Evolutionary conservation across 2,888 invertebrate species (phyloP), one percentile per base, ranked within the genome.

Genomic region (Campopleginae sp.): DNA sequence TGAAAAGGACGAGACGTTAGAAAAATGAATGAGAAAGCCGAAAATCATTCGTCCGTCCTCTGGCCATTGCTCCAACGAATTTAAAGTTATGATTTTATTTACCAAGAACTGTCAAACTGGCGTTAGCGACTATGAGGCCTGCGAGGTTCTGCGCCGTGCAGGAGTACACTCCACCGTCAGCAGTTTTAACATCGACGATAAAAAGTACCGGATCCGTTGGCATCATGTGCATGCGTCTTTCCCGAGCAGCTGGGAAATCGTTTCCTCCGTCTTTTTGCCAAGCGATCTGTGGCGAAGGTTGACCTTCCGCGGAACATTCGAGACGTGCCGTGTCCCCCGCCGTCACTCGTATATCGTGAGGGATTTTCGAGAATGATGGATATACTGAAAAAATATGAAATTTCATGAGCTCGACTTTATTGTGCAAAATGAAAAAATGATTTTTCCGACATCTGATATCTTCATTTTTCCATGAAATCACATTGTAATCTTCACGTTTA

Each of bases 251-350:
- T 8, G 98, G 98, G 93, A 99, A 99, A 91, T 98, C 97, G 91
- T 97, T 97, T 0, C 97, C 98, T n/a, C 98, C 98, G 94, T 98
- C 98, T 94, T 98, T 98, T 90, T 97, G 97, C 97, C 98, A 97
- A 0, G 97, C 97, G 89, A 98, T 97, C 94, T 98, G 97, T 23
- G 99, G 99, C 71, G 95, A 94, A 0, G 99, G 98, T 91, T 97
- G 97, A 0, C 98, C 99, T 82, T 95, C 96, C 2, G 98, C 99
- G 17, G 98, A 97, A 95, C 99, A 99, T 91, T 98, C 98, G 42
- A 99, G 95, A 80, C 96, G 96, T 0, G 98, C 98, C 17, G 97
- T 97, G 87, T 96, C 96, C 10, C 98, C 98, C 19, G 97, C 97
- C 91, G 96, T 96, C 4, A 98, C 97, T 0, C 97, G 97, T 5